Evolutionary conservation across 2,113 vertebrate genomes (phyloP), one percentile per base, ranked within the genome.

Genomic region (Neodon shergylaensis): DNA sequence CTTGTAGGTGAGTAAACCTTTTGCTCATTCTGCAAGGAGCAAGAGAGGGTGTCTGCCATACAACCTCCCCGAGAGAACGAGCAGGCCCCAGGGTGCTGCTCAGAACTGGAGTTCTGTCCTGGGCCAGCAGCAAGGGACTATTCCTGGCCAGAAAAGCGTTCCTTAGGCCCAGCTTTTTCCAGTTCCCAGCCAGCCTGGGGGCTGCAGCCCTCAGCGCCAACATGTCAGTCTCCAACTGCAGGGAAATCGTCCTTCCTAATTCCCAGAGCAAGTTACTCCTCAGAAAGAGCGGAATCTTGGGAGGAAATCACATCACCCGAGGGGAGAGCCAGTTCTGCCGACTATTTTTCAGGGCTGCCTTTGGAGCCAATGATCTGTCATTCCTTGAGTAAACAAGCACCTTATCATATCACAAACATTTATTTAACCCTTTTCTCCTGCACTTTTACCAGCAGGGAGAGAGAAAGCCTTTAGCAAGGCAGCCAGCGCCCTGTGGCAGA

Each of bases 361-460:
- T 98, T 96, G 97, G 98, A 98, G 98, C 98, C 98, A 98, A 98
- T 98, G 98, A 98, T 98, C 98, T 99, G 98, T 98, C 98, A 98
- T 98, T 97, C 97, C 97, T 98, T 98, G 98, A 98, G 99, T 99
- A 99, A 99, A 99, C 99, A 99, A 99, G 98, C 98, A 99, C 99
- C 99, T 99, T 99, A 99, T 99, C 99, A 98, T 99, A 99, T 99
- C 99, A 99, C 99, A 99, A 99, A 99, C 99, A 99, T 99, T 99
- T 99, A 99, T 99, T 99, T 99, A 99, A 99, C 99, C 99, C 99
- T 99, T 99, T 99, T 99, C 99, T 99, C 98, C 98, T 98, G 98
- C 97, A 98, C 98, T 98, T 98, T 98, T 98, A 98, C 98, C 98
- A 98, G 98, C 97, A 98, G 98, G 95, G 95, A 92, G 94, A 97